A percentile compares a stretch with the other conserved stretches of the same genome.
These are phyloP conservation scores for Drosophila tripunctata DNA, from an alignment of 2,888 invertebrate genomes.

Conservation along the genomic window DNA sequence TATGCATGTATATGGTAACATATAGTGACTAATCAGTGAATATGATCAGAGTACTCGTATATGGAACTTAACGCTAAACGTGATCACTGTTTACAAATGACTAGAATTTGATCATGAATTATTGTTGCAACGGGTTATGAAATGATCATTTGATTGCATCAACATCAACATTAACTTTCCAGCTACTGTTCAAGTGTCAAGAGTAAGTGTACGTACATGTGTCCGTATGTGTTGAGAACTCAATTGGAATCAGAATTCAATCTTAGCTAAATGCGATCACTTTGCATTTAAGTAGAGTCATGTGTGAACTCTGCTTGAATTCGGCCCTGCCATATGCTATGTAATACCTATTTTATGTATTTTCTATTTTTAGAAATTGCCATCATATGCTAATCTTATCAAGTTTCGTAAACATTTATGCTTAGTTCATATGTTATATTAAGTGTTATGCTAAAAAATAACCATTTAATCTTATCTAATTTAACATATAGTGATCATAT, in stretches of 20 bases:
- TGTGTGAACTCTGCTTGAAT: neutral
- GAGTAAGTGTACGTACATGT: too few relatives aligned
- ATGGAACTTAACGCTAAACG: slow-evolving; percentile 18
- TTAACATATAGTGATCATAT: too few relatives aligned
- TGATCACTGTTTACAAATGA: slow-evolving; percentile 15
- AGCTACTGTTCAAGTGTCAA: neutral
- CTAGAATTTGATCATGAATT: slow-evolving; percentile 29
- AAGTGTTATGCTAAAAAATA: too few relatives aligned
- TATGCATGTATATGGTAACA: too few relatives aligned
- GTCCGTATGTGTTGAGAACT: neutral
- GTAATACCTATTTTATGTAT: neutral
- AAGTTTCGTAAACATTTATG: neutral
- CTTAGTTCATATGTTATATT: too few relatives aligned
- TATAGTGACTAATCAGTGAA: slow-evolving; percentile 37
- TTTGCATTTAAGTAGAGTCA: neutral
- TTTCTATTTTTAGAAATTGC: too few relatives aligned
- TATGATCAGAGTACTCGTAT: slow-evolving; percentile 21
- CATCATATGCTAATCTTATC: neutral
- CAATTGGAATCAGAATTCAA: neutral
- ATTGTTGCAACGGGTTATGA: slow-evolving; percentile 17
- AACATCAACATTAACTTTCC: slow-evolving; percentile 2
- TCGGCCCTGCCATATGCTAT: neutral
- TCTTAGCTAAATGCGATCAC: neutral
- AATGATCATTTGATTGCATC: slow-evolving; percentile 30
- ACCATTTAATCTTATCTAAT: too few relatives aligned